These are phyloP conservation scores for Agrilus mali DNA, from an alignment of 2,888 invertebrate genomes.

Conservation along the genomic window DNA sequence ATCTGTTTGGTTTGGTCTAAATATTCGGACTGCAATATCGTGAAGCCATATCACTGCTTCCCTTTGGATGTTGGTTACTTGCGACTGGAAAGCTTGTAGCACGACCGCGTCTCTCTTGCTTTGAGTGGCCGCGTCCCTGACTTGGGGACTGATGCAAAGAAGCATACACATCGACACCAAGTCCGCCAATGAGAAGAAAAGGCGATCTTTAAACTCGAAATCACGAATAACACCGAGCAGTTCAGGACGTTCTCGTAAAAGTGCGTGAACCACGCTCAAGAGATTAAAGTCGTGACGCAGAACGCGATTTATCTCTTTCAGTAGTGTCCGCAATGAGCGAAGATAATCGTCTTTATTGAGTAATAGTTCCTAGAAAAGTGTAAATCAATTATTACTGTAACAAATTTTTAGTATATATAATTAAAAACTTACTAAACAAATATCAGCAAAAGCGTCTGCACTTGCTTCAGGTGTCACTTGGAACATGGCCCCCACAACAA, in stretches of 20 bases:
- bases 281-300: conserved; percentile 72
- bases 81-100: conserved; percentile 34
- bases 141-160: conserved; percentile 59
- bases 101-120: conserved; percentile 38
- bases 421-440: conserved; percentile 45
- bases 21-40: conserved; percentile 62
- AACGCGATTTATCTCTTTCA: conserved; percentile 81
- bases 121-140: conserved; percentile 51
- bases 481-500: conserved; percentile 79
- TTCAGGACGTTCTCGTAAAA: conserved; percentile 54
- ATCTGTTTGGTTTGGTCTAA: conserved; percentile 57
- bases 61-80: conserved; percentile 50
- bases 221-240: conserved; percentile 46
- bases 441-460: conserved; percentile 72
- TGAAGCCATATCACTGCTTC: conserved; percentile 84
- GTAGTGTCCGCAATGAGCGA: conserved; percentile 69
- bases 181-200: conserved; percentile 74
- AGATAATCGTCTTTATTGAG: conserved; percentile 83
- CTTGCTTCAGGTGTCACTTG: conserved; percentile 72
- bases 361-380: conserved; percentile 58
- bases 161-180: conserved; percentile 76
- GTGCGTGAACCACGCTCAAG: conserved; percentile 62
- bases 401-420: background rate
- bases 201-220: conserved; percentile 66
- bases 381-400: background rate